Evolutionary conservation across 2,888 invertebrate genomes (phyloP), one percentile per base, ranked within the genome.

Genomic region (Andrena dorsata): DNA sequence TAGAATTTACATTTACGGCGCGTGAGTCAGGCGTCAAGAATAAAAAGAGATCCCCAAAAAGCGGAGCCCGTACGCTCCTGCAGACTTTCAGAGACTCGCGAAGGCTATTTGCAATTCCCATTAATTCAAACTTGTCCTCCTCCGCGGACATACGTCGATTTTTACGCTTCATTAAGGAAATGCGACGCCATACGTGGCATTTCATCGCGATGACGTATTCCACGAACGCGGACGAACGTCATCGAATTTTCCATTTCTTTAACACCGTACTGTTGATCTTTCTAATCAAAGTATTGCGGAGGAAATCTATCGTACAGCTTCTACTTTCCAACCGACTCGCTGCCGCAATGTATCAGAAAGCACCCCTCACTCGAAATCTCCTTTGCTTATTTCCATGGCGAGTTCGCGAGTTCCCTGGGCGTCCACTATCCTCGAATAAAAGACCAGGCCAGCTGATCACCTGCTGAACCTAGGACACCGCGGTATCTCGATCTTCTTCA

Each of bases 401-500:
- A 60, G n/a, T 56, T 23, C 23, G 10, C 0, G n/a, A 30, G n/a
- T 30, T 7, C 30, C 5, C n/a, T 32, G 28, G 2, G 28, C 26
- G 30, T 13, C 8, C 2, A 32, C n/a, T 20, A 16, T 58, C 51
- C 8, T 68, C 28, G 2, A n/a, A 16, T 6, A 8, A 58, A 64
- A 20, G 16, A 32, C 23, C 56, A 41, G 13, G 49, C 7, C 8
- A 35, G 30, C 32, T 26, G 20, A 51, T 53, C 23, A 66, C 51
- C 47, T 71, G 13, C 26, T 49, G 35, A 82, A 86, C 70, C 63
- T 84, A 4, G 80, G 86, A 72, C 84, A 82, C n/a, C 84, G 71
- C 28, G 88, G 76, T 76, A 84, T 85, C 28, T 86, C 83, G 20
- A 83, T 77, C 16, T 76, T 86, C 61, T 83, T 88, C 68, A 82